phyloP scores from a whole-genome alignment of 2,113 vertebrate genomes.

The Laticauda colubrina region DNA sequence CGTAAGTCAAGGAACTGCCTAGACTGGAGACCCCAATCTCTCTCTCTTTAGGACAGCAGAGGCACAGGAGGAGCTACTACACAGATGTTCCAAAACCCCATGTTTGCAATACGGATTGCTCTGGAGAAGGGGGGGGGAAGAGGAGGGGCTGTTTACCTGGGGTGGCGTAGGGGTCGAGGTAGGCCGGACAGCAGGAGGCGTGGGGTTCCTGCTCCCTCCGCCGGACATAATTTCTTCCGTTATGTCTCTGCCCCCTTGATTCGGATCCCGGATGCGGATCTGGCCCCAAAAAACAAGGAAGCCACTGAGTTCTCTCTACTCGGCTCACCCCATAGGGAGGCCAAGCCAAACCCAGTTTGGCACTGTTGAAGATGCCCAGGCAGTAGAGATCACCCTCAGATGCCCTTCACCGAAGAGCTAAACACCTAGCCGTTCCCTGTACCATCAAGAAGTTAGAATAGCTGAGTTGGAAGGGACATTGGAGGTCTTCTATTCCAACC shows the following conservation, averaged over 20 bases:
- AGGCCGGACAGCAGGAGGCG: slow-evolving; percentile 84
- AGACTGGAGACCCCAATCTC: no score
- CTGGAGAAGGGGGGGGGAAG: neutral
- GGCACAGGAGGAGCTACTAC: neutral
- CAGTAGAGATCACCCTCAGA: neutral
- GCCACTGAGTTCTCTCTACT: neutral
- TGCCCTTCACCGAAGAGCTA: neutral
- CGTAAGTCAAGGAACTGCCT: no score
- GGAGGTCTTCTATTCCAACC: no score
- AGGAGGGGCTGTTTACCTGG: slow-evolving; percentile 75
- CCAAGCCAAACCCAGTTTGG: neutral
- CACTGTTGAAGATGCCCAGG: no score
- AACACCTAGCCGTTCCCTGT: neutral
- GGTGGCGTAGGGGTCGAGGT: slow-evolving; percentile 89
- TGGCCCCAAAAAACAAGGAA: slow-evolving; percentile 42
- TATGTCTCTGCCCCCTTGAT: slow-evolving; percentile 95
- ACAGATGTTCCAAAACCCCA: rapidly evolving
- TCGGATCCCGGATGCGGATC: slow-evolving; percentile 98
- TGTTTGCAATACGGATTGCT: neutral
- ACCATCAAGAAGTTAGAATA: no score
- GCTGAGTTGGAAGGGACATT: no score
- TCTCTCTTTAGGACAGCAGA: neutral
- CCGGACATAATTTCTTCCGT: slow-evolving; percentile 99
- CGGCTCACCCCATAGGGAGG: no score
- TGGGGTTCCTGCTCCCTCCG: slow-evolving; percentile 92